A percentile compares a stretch with the other conserved stretches of the same genome.
Conservation (phyloP, 2,888 invertebrate genomes). For the Tenthredo amoena region DNA sequence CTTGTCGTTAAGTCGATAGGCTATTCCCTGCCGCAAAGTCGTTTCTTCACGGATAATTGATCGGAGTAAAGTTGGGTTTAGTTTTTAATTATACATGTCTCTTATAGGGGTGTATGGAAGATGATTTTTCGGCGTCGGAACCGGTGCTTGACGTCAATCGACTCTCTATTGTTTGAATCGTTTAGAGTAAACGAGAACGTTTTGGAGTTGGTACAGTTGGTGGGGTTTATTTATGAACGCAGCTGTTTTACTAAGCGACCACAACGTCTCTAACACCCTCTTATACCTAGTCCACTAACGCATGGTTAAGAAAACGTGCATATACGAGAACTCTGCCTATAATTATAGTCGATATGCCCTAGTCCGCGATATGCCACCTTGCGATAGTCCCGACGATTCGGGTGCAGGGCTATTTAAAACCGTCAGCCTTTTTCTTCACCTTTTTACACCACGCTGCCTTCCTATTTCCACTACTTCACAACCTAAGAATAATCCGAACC, state of each 20-base stretch:
- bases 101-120: background rate
- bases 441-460: conserved; percentile 21
- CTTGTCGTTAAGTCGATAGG: background rate
- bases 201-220: conserved; percentile 15
- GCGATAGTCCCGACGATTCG: conserved; percentile 28
- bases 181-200: conserved; percentile 3
- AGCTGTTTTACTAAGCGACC: conserved; percentile 10
- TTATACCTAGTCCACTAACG: background rate
- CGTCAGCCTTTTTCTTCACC: background rate
- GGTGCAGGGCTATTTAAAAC: conserved; percentile 43
- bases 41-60: background rate
- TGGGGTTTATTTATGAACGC: conserved; percentile 22
- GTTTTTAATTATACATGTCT: background rate
- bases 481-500: conserved; percentile 52
- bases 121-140: background rate
- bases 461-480: conserved; percentile 47
- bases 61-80: background rate
- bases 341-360: conserved; percentile 38
- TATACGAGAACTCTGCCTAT: conserved; percentile 8
- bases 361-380: conserved; percentile 34
- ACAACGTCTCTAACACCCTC: background rate
- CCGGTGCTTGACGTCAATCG: conserved; percentile 25
- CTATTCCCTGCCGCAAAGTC: background rate
- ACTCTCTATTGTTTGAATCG: conserved; percentile 13
- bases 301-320: background rate